Percentiles rank a stretch among this genome's conserved stretches.
Evolutionary conservation across 2,797 vertebrate species (phyloP).

Genomic region (Dermochelys coriacea): DNA sequence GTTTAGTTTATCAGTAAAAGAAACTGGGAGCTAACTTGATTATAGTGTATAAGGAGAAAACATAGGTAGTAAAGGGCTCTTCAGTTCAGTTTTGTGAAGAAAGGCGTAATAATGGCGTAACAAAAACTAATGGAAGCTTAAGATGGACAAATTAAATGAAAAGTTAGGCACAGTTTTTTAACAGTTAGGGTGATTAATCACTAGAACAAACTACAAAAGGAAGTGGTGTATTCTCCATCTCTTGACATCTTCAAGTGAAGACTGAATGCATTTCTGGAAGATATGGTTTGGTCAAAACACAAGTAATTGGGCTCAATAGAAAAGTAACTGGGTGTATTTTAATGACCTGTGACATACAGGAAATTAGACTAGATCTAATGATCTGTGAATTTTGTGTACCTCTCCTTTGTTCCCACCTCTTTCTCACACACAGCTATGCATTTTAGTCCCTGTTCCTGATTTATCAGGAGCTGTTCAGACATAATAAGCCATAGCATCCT

Average conservation of each 20-base stretch:
- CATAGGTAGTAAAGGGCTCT: neutral
- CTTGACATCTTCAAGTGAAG: neutral
- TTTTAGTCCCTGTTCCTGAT: neutral
- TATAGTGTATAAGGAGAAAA: no score
- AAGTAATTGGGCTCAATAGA: neutral
- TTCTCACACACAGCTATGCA: neutral
- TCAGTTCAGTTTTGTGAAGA: fast-evolving
- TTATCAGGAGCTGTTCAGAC: neutral
- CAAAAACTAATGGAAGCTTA: neutral
- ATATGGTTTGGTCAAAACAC: fast-evolving
- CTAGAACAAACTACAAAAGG: neutral
- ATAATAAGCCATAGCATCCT: neutral
- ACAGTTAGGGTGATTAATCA: neutral
- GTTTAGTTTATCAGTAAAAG: no score
- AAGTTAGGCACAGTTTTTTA: neutral
- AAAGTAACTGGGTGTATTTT: neutral
- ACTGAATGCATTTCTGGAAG: neutral
- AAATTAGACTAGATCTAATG: neutral
- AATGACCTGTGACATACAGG: neutral
- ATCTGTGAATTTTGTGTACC: neutral
- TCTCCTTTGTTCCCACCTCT: neutral
- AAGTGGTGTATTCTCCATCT: neutral
- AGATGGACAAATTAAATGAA: neutral
- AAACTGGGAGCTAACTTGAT: no score
- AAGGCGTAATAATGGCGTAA: neutral